Evolutionary conservation across 92 coral and sea anemone genomes (phyloP).

Genomic region (Umimayanthus kanabou): DNA sequence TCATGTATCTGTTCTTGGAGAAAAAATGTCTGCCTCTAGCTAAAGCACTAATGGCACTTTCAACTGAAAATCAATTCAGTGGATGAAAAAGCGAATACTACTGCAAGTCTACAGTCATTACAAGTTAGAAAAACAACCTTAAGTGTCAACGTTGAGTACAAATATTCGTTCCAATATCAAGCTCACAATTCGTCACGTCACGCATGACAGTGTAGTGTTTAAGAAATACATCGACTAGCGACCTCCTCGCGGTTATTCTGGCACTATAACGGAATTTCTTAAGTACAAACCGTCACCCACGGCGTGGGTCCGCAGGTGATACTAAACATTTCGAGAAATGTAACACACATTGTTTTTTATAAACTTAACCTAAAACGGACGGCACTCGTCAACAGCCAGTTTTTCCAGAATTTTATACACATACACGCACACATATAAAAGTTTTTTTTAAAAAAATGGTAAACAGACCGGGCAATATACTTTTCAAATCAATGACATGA

Average conservation of each 20-base stretch:
- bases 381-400: not conserved
- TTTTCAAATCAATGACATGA: too few species aligned
- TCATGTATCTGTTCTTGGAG: not conserved
- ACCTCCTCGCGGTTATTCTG: not conserved
- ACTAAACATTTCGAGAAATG: not conserved
- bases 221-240: not conserved
- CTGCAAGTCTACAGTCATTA: not conserved
- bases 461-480: too few species aligned
- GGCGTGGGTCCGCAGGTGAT: conserved; percentile 8
- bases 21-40: too few species aligned
- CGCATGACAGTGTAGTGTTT: not conserved
- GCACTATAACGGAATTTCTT: conserved; percentile 5
- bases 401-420: not conserved
- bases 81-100: not conserved
- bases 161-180: not conserved
- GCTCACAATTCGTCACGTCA: not conserved
- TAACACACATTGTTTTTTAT: not conserved
- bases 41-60: not conserved
- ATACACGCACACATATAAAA: not conserved
- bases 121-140: not conserved
- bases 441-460: not conserved
- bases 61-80: not conserved
- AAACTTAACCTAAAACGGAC: not conserved
- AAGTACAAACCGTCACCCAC: conserved; percentile 11
- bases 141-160: not conserved